Conservation (phyloP, 2,888 invertebrate genomes). For the Drosophila algonquin region DNA sequence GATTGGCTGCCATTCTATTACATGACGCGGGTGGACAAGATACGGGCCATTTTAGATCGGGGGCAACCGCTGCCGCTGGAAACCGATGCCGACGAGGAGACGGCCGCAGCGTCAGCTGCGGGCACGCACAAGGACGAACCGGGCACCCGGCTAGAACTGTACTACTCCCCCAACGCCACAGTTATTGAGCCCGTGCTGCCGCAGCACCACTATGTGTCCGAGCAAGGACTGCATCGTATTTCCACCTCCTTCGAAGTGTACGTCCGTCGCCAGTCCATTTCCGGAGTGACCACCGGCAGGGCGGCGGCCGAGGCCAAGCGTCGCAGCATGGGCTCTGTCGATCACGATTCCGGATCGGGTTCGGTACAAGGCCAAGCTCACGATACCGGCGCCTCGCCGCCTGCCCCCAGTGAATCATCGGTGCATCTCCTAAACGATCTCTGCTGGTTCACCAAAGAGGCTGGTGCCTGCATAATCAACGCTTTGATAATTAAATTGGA, state of each 20-base stretch:
- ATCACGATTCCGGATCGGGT: conserved; percentile 16
- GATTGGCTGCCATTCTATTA: conserved; percentile 84
- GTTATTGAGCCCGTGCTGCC: conserved; percentile 79
- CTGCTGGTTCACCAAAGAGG: conserved; percentile 84
- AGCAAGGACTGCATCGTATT: conserved; percentile 81
- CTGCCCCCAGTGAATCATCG: conserved; percentile 61
- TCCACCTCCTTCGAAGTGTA: conserved; percentile 84
- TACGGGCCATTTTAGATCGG: conserved; percentile 83
- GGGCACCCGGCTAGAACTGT: conserved; percentile 82
- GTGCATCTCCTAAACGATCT: conserved; percentile 80
- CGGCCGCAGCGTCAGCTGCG: conserved; percentile 39
- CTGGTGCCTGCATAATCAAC: conserved; percentile 83
- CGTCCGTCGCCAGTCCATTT: conserved; percentile 82
- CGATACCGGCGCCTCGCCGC: conserved; percentile 11
- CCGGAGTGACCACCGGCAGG: conserved; percentile 70
- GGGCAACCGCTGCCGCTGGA: conserved; percentile 83
- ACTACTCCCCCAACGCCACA: conserved; percentile 82
- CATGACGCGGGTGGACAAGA: conserved; percentile 83
- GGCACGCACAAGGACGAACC: conserved; percentile 83
- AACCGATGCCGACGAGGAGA: conserved; percentile 73
- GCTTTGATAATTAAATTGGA: conserved; percentile 83
- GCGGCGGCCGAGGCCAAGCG: conserved; percentile 48
- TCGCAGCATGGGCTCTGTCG: conserved; percentile 53
- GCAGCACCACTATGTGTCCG: conserved; percentile 79
- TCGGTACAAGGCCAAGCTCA: conserved; percentile 10